Base-by-base conservation (phyloP, 2,113 vertebrate species). In the Microcebus ravelobensis region DNA sequence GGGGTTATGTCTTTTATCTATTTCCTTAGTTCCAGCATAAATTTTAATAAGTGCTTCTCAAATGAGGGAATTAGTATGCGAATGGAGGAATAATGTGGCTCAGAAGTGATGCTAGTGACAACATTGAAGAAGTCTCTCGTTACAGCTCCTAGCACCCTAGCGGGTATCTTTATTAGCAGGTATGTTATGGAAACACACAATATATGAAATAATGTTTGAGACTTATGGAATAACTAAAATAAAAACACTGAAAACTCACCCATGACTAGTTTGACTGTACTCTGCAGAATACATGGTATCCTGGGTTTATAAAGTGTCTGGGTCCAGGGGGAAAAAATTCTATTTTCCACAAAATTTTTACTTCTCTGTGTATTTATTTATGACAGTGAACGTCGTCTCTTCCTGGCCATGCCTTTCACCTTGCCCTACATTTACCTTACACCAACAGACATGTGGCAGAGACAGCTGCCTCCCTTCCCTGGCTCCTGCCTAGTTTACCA, bases 1-100 rank as follows among this genome's bases (percentile, higher is more conserved):
- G 48, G 61, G 1, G 20, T 34, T 31, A 2, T 11, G 59, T 79
- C 90, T 92, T 94, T 93, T 96, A 93, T 92, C 94, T 96, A 52
- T 87, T 95, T 97, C 87, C 95, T 95, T 90, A 87, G 52, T 85
- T 87, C 93, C 83, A 74, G 57, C 55, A 45, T 86, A 20, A 61
- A 48, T 93, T 76, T 94, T 68, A 90, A 31, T 39, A 79, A 90
- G 68, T 52, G 27, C 45, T 90, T 97, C 90, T 97, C 48, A 11
- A n/a, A 8, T 65, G 87, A 91, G 79, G 34, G 87, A 73, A 9
- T 76, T 34, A 17, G 29, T 71, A 31, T 36, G 65, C 90, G 59
- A 74, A 77, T n/a, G 11, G 27, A 11, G 50, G 63, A 29, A n/a
- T 70, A n/a, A 57, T 59, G 52, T 25, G 79, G 27, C 79, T 93